These are phyloP conservation scores for Tursiops truncatus DNA, from an alignment of 2,113 vertebrate genomes.

Conservation along the genomic window DNA sequence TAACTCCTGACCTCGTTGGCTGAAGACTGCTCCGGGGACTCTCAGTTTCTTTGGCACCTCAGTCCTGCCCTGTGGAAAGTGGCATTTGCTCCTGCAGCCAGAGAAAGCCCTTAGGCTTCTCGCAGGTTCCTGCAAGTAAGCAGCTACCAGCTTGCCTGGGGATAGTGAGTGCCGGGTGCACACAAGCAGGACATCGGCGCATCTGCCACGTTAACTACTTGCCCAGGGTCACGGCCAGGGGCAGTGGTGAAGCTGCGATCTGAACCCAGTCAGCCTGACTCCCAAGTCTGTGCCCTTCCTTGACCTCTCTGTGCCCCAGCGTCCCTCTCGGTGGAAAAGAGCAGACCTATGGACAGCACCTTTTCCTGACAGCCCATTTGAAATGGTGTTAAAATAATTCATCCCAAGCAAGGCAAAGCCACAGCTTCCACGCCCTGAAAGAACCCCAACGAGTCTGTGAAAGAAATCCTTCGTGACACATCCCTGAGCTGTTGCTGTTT, in stretches of 20 bases:
- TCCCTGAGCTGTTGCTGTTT: constrained; percentile 31
- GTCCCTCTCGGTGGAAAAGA: constrained; percentile 6
- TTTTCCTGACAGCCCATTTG: constrained; percentile 34
- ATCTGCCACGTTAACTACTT: not conserved
- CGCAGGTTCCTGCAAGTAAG: not conserved
- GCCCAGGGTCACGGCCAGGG: not conserved
- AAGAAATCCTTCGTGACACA: constrained; percentile 53
- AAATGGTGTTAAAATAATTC: constrained; percentile 52
- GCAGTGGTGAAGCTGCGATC: not conserved
- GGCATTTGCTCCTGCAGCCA: not conserved
- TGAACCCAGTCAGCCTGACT: constrained; percentile 9
- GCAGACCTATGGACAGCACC: not conserved
- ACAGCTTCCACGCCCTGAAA: constrained; percentile 59
- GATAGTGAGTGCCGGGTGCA: not conserved
- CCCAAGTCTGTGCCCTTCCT: constrained; percentile 44
- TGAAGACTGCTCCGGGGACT: not conserved
- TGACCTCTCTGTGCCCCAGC: not conserved
- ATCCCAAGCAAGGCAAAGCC: constrained; percentile 51
- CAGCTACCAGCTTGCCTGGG: not conserved
- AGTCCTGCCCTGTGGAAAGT: not conserved
- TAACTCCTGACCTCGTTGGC: not conserved
- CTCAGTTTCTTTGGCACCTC: not conserved
- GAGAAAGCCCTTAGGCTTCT: constrained; percentile 4
- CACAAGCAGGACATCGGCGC: not conserved
- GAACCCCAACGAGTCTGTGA: constrained; percentile 19